Conservation (phyloP, 2,888 invertebrate species). For the Neoscelio sp. region DNA sequence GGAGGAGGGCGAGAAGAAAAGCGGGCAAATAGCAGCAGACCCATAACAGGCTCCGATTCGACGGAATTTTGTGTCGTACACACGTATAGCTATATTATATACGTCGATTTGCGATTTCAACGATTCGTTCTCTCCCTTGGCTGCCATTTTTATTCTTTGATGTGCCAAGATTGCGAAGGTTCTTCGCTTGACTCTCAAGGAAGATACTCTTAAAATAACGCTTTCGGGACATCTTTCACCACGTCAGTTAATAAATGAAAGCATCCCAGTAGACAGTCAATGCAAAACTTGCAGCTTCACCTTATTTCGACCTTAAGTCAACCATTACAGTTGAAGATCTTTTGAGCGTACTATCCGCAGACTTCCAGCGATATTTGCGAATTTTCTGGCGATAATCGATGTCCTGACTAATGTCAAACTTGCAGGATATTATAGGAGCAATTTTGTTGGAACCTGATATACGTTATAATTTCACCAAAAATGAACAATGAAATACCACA, state of each 20-base stretch:
- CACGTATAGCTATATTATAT: conserved; percentile 33
- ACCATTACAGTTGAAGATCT: too few species aligned
- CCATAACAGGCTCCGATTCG: conserved; percentile 61
- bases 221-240: conserved; percentile 26
- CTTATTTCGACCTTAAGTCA: conserved; percentile 14
- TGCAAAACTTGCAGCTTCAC: conserved; percentile 18
- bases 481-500: too few species aligned
- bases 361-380: too few species aligned
- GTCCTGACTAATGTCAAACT: too few species aligned
- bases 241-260: conserved; percentile 34
- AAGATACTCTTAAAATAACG: too few species aligned
- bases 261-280: conserved; percentile 2
- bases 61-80: conserved; percentile 69
- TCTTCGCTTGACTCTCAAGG: too few species aligned
- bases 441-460: too few species aligned
- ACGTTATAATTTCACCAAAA: too few species aligned
- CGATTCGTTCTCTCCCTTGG: too few species aligned
- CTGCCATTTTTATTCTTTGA: conserved; percentile 7
- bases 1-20: conserved; percentile 74
- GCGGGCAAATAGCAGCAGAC: conserved; percentile 53
- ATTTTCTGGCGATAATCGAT: too few species aligned
- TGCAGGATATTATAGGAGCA: too few species aligned
- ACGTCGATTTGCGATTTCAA: not conserved
- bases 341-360: too few species aligned
- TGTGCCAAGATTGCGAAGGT: not conserved